Percentiles rank a stretch among this genome's conserved stretches.
These are phyloP conservation scores for Trissolcus basalis DNA, from an alignment of 1,140 invertebrate genomes.

Conservation along the genomic window DNA sequence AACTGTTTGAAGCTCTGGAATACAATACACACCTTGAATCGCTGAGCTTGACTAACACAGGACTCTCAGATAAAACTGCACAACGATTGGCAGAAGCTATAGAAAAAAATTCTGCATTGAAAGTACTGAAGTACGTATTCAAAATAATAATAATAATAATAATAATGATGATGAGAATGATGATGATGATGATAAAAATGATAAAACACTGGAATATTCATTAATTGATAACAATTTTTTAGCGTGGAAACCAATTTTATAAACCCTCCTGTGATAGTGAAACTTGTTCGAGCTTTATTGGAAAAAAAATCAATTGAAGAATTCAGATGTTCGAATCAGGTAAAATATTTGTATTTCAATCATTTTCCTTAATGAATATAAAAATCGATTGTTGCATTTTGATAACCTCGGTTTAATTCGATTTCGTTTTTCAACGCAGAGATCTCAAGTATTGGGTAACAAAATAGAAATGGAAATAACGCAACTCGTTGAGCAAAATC, in stretches of 20 bases:
- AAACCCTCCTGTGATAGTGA: slow-evolving; percentile 87
- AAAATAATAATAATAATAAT: slow-evolving; percentile 11
- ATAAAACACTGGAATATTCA: too few relatives aligned
- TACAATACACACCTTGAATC: slow-evolving; percentile 94
- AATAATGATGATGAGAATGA: too few relatives aligned
- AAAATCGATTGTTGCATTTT: neutral
- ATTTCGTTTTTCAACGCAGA: slow-evolving; percentile 76
- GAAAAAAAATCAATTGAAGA: slow-evolving; percentile 92
- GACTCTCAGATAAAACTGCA: slow-evolving; percentile 91
- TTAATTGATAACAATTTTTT: slow-evolving; percentile 54
- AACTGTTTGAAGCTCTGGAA: slow-evolving; percentile 91
- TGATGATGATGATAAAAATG: too few relatives aligned
- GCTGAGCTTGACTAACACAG: slow-evolving; percentile 94
- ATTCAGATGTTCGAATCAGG: slow-evolving; percentile 97
- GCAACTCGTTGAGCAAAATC: slow-evolving; percentile 93
- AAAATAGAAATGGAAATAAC: slow-evolving; percentile 99
- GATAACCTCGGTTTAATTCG: neutral
- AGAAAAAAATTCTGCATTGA: slow-evolving; percentile 89
- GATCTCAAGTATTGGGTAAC: slow-evolving; percentile 95
- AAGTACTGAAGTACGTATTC: slow-evolving; percentile 86
- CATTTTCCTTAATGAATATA: too few relatives aligned
- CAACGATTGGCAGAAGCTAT: slow-evolving; percentile 89
- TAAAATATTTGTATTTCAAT: slow-evolving; percentile 72
- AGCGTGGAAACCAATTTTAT: slow-evolving; percentile 97
- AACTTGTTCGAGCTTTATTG: slow-evolving; percentile 89